phyloP scores from a whole-genome alignment of 1,140 invertebrate genomes.

The Drosophila kepulauana region DNA sequence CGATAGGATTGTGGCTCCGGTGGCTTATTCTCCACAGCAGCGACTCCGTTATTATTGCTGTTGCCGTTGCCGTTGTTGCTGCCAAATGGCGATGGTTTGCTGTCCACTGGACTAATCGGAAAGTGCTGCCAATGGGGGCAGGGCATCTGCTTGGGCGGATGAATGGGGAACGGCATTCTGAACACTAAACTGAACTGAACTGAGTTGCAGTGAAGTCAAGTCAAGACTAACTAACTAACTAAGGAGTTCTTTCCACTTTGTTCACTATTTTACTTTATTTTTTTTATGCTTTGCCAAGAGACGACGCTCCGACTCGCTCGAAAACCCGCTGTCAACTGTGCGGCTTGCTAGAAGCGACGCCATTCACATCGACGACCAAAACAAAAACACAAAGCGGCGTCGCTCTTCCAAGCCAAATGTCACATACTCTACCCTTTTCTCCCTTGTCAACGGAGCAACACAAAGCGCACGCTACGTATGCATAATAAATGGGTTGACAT shows the following conservation, averaged over 20 bases:
- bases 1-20: constrained; percentile 73
- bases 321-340: constrained; percentile 67
- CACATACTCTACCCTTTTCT: constrained; percentile 21
- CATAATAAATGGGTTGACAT: too few relatives aligned
- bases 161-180: constrained; percentile 77
- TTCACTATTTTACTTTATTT: too few relatives aligned
- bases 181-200: neutral
- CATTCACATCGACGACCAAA: constrained; percentile 67
- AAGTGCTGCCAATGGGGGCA: constrained; percentile 83
- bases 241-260: too few relatives aligned
- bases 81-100: constrained; percentile 63
- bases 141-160: constrained; percentile 81
- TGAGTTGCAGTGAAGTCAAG: neutral
- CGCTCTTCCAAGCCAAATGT: neutral
- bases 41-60: neutral
- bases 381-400: constrained; percentile 60
- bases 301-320: constrained; percentile 52
- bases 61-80: constrained; percentile 47
- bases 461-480: too few relatives aligned
- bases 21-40: constrained; percentile 39
- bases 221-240: constrained; percentile 1
- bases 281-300: constrained; percentile 9
- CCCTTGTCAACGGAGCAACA: neutral
- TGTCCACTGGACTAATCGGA: constrained; percentile 73
- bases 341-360: constrained; percentile 61